phyloP scores from a whole-genome alignment of 1,140 invertebrate species.

The Artemia franciscana region DNA sequence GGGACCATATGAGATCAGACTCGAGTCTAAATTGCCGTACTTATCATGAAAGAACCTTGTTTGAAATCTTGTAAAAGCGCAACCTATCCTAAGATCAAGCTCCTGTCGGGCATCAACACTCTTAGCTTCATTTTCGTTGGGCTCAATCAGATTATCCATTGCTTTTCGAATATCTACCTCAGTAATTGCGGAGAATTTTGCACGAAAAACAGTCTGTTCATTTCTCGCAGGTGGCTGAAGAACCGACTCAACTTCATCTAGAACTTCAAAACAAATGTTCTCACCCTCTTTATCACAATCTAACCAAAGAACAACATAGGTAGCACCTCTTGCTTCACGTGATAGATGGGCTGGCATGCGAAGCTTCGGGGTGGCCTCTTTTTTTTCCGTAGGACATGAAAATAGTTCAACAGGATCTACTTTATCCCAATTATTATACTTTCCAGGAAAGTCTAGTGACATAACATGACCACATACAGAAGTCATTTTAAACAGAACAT shows the following conservation, averaged over 20 bases:
- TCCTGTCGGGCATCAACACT: conserved; percentile 96
- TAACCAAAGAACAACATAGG: conserved; percentile 85
- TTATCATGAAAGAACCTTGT: conserved; percentile 62
- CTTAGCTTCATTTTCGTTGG: conserved; percentile 89
- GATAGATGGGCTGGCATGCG: conserved; percentile 75
- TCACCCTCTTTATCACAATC: conserved; percentile 99
- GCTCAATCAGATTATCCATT: conserved; percentile 56
- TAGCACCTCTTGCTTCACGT: conserved; percentile 61
- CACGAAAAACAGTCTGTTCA: conserved; percentile 63
- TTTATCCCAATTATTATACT: too few species aligned
- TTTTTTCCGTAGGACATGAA: too few species aligned
- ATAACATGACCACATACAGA: conserved; percentile 97
- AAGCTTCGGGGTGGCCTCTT: conserved; percentile 81
- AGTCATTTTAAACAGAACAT: conserved; percentile 75
- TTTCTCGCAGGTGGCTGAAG: conserved; percentile 20
- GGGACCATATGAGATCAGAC: conserved; percentile 91
- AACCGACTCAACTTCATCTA: conserved; percentile 29
- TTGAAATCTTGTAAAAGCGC: too few species aligned
- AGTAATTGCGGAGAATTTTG: too few species aligned
- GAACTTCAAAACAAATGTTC: too few species aligned
- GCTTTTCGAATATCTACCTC: conserved; percentile 90
- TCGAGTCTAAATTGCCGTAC: conserved; percentile 90
- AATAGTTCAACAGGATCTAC: conserved; percentile 85
- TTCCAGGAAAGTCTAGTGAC: conserved; percentile 93
- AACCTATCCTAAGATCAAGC: too few species aligned